Evolutionary conservation across 2,888 invertebrate species (phyloP).

Genomic region (Koerneria pararmatus): DNA sequence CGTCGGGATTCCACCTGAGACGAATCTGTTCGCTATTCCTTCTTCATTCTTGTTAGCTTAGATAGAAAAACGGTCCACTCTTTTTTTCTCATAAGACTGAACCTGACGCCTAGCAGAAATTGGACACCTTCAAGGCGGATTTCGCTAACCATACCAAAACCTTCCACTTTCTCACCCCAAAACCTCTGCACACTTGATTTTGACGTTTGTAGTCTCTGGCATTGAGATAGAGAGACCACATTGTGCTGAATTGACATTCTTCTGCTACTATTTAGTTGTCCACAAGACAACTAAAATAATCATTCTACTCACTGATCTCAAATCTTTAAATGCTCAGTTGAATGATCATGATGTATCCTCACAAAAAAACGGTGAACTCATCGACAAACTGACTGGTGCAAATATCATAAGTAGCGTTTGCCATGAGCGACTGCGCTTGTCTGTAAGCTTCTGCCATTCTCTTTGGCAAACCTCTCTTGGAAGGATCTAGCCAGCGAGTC

Average conservation of each 20-base stretch:
- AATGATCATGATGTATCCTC: background rate
- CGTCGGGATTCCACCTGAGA: background rate
- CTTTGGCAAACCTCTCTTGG: background rate
- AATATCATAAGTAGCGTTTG: slow-evolving; percentile 28
- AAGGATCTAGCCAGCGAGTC: slow-evolving; percentile 24
- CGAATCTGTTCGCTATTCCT: background rate
- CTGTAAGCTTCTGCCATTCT: slow-evolving; percentile 31
- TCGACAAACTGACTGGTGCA: slow-evolving; percentile 29
- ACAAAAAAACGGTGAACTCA: background rate
- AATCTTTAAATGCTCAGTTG: background rate
- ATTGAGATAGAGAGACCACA: too few species aligned
- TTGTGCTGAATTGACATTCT: background rate
- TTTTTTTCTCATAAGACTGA: too few species aligned
- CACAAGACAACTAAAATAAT: too few species aligned
- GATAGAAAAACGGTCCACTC: too few species aligned
- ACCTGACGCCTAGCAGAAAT: too few species aligned
- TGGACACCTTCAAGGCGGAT: too few species aligned
- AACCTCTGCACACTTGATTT: too few species aligned
- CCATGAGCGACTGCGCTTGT: slow-evolving; percentile 31
- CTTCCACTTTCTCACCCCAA: too few species aligned
- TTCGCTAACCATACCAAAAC: too few species aligned
- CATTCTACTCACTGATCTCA: background rate
- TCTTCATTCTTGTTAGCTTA: background rate
- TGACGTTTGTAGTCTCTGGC: too few species aligned
- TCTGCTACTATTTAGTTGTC: background rate